phyloP scores from a whole-genome alignment of 2,888 invertebrate species.

The Leucania comma region DNA sequence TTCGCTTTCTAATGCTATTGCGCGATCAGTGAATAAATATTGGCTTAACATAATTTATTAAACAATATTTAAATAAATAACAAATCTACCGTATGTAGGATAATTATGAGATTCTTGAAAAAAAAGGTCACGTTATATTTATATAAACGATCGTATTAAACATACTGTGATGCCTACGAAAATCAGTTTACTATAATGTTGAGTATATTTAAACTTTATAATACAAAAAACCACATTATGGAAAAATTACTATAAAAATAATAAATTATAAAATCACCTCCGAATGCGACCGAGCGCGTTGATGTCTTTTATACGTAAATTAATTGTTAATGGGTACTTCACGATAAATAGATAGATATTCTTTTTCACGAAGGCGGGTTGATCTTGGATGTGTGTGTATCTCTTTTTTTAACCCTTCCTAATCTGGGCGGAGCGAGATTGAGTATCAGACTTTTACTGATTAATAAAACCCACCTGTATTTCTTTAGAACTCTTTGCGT shows the following conservation, averaged over 20 bases:
- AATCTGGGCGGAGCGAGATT: too few species aligned
- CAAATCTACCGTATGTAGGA: neutral
- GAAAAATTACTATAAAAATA: neutral
- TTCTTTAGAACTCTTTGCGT: too few species aligned
- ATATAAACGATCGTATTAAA: neutral
- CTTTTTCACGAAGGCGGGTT: too few species aligned
- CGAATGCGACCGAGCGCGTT: conserved; percentile 77
- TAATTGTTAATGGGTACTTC: neutral
- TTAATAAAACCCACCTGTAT: too few species aligned
- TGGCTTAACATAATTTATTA: conserved; percentile 33
- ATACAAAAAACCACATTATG: neutral
- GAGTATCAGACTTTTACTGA: too few species aligned
- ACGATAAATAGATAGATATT: too few species aligned
- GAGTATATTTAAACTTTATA: neutral
- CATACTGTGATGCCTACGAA: rapidly evolving
- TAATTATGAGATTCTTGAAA: neutral
- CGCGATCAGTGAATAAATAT: conserved; percentile 47
- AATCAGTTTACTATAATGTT: neutral
- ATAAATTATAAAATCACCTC: neutral
- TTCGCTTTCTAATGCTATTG: conserved; percentile 68
- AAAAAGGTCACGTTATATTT: neutral
- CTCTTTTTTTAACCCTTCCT: too few species aligned
- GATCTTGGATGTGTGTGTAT: too few species aligned
- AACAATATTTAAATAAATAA: conserved; percentile 16
- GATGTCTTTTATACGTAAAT: conserved; percentile 75